These are phyloP conservation scores for Drosophila lutescens DNA, from an alignment of 2,888 invertebrate genomes.

Conservation along the genomic window DNA sequence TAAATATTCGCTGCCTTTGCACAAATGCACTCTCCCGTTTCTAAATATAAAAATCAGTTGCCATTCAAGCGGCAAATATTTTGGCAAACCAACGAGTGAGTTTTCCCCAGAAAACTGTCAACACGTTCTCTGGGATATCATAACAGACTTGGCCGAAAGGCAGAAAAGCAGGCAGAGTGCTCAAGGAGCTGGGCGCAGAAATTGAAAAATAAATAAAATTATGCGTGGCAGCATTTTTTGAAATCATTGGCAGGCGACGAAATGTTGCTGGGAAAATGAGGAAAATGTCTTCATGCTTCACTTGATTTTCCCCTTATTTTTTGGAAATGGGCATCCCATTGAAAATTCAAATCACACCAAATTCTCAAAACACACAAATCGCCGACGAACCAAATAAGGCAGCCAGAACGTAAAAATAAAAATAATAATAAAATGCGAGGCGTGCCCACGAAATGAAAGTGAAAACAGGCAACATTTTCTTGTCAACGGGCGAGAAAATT, in stretches of 20 bases:
- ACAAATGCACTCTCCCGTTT: slow-evolving; percentile 40
- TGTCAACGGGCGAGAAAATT: slow-evolving; percentile 50
- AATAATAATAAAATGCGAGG: slow-evolving; percentile 41
- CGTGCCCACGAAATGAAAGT: slow-evolving; percentile 11
- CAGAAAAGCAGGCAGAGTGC: slow-evolving; percentile 56
- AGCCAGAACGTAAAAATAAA: slow-evolving; percentile 76
- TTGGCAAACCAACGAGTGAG: slow-evolving; percentile 59
- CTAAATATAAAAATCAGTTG: slow-evolving; percentile 59
- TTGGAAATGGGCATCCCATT: slow-evolving; percentile 59
- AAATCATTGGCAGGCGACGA: slow-evolving; percentile 56
- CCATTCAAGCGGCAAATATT: slow-evolving; percentile 72
- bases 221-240: slow-evolving; percentile 68
- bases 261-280: not conserved
- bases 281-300: slow-evolving; percentile 5
- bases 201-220: slow-evolving; percentile 78
- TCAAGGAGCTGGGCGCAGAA: slow-evolving; percentile 56
- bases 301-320: slow-evolving; percentile 55
- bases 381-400: slow-evolving; percentile 62
- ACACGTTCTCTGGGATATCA: slow-evolving; percentile 35
- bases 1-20: not conserved
- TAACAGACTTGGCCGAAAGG: slow-evolving; percentile 34
- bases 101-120: slow-evolving; percentile 63
- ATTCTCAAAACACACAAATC: slow-evolving; percentile 73
- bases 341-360: slow-evolving; percentile 79
- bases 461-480: slow-evolving; percentile 35